phyloP scores from a whole-genome alignment of 2,113 vertebrate species.

The Ranitomeya imitator region DNA sequence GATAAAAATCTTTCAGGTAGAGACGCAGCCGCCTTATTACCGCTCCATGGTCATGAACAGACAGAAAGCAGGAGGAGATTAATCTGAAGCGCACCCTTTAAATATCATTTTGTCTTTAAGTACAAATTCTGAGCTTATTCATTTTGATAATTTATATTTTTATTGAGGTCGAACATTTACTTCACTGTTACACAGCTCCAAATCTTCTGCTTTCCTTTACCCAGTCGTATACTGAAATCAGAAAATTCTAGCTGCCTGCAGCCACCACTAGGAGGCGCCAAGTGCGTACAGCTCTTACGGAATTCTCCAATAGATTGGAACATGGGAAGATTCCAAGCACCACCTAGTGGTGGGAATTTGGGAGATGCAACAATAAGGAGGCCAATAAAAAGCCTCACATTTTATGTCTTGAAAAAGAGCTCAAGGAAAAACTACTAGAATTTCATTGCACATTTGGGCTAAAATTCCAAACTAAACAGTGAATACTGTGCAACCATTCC shows the following conservation, averaged over 20 bases:
- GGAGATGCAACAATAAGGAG: too few relatives aligned
- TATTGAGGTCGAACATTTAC: not conserved
- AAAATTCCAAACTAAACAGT: too few relatives aligned
- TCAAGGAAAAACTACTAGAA: too few relatives aligned
- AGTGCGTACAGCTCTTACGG: not conserved
- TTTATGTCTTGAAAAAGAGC: too few relatives aligned
- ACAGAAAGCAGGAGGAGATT: not conserved
- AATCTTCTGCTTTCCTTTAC: not conserved
- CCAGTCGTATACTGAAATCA: not conserved
- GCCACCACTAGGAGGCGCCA: not conserved
- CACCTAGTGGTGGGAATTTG: too few relatives aligned
- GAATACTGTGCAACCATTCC: too few relatives aligned
- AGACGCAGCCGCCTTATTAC: not conserved
- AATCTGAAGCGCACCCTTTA: not conserved
- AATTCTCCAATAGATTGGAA: too few relatives aligned
- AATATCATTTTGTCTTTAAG: not conserved
- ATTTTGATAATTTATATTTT: not conserved
- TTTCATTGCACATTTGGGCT: too few relatives aligned
- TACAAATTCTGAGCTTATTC: not conserved
- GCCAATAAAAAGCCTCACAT: too few relatives aligned
- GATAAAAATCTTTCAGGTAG: not conserved
- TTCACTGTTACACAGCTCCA: not conserved
- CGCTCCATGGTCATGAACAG: not conserved
- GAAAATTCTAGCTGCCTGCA: not conserved
- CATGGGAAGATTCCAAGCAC: too few relatives aligned